These are phyloP conservation scores for Spodoptera littoralis DNA, from an alignment of 2,888 invertebrate species.

Conservation along the genomic window DNA sequence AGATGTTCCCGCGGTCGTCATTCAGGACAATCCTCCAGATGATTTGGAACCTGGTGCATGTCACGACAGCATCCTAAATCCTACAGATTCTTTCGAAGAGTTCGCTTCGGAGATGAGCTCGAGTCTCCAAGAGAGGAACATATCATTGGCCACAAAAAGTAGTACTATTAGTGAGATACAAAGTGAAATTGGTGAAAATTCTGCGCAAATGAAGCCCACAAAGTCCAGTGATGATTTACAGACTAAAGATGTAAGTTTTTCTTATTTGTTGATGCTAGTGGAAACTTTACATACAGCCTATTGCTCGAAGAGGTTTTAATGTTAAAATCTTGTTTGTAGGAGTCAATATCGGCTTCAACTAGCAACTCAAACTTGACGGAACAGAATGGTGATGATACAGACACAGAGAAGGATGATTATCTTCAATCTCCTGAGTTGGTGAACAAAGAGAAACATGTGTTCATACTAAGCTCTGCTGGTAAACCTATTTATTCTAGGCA, in stretches of 20 bases:
- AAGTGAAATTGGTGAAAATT: slow-evolving; percentile 83
- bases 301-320: too few species aligned
- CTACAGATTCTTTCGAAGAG: slow-evolving; percentile 92
- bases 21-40: slow-evolving; percentile 65
- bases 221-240: slow-evolving; percentile 82
- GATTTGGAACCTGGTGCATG: slow-evolving; percentile 84
- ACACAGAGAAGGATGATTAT: slow-evolving; percentile 89
- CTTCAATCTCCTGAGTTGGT: slow-evolving; percentile 93
- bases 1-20: slow-evolving; percentile 62
- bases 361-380: slow-evolving; percentile 78
- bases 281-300: slow-evolving; percentile 4
- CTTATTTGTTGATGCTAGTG: not conserved
- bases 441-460: slow-evolving; percentile 96
- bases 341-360: slow-evolving; percentile 75
- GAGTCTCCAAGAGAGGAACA: slow-evolving; percentile 88
- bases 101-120: slow-evolving; percentile 91
- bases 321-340: slow-evolving; percentile 64
- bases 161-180: slow-evolving; percentile 90
- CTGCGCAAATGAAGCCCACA: slow-evolving; percentile 66
- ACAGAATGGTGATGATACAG: slow-evolving; percentile 73
- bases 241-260: slow-evolving; percentile 76
- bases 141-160: slow-evolving; percentile 83
- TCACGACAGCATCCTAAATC: slow-evolving; percentile 91
- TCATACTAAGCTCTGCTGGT: slow-evolving; percentile 98
- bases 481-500: slow-evolving; percentile 98